Conservation (phyloP, 2,113 vertebrate genomes). For the Coryphaenoides rupestris region DNA sequence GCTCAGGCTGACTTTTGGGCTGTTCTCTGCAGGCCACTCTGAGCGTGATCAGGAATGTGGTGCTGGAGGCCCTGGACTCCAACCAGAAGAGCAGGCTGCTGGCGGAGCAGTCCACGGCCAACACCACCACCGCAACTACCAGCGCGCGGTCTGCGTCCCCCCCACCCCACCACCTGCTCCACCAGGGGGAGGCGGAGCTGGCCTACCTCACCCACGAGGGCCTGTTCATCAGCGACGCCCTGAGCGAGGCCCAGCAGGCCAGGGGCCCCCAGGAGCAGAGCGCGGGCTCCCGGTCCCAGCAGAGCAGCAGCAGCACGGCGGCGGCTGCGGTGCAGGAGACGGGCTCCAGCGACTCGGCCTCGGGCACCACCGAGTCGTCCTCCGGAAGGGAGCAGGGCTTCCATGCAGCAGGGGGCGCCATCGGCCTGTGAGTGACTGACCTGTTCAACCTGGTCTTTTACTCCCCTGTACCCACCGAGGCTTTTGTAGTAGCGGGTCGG, state of each 20-base stretch:
- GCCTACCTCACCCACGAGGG: slow-evolving; percentile 95
- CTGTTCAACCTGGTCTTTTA: neutral
- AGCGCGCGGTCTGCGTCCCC: slow-evolving; percentile 9
- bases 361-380: slow-evolving; percentile 77
- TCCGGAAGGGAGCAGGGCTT: slow-evolving; percentile 81
- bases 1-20: too few relatives aligned
- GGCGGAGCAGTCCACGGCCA: slow-evolving; percentile 30
- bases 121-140: neutral
- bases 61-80: slow-evolving; percentile 88
- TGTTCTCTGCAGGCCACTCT: slow-evolving; percentile 79
- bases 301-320: slow-evolving; percentile 65
- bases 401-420: slow-evolving; percentile 63
- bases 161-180: slow-evolving; percentile 24
- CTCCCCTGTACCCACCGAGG: too few relatives aligned
- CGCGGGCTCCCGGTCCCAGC: slow-evolving; percentile 52
- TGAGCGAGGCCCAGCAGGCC: slow-evolving; percentile 73
- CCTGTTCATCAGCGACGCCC: slow-evolving; percentile 93
- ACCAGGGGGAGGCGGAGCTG: slow-evolving; percentile 81
- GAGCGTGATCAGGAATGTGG: slow-evolving; percentile 82
- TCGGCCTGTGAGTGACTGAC: slow-evolving; percentile 75
- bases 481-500: too few relatives aligned
- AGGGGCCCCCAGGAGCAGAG: slow-evolving; percentile 22
- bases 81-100: slow-evolving; percentile 79
- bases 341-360: slow-evolving; percentile 71
- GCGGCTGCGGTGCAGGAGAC: slow-evolving; percentile 21